Evolutionary conservation across 2,888 invertebrate genomes (phyloP), one percentile per base, ranked within the genome.

Genomic region (Deilephila porcellus): DNA sequence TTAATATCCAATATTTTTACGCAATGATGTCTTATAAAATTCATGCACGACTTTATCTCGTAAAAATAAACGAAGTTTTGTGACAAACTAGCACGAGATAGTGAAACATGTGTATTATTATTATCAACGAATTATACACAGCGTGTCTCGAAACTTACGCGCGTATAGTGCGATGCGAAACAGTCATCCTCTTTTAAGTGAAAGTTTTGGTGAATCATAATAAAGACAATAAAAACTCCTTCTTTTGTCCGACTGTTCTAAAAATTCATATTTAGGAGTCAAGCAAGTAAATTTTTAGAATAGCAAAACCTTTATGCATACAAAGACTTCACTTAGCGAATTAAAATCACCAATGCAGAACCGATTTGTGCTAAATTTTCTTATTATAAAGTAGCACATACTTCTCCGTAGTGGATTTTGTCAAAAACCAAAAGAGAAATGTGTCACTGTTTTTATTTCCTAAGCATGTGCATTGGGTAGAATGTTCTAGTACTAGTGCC

Each of bases 151-250:
- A 84, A 83, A 80, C 79, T 70, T 60, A 72, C 74, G 25, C 37
- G 34, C 73, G 73, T 67, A 45, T 70, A 72, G 45, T 74, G 72
- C 73, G 80, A 80, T 84, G 79, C 60, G 72, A 74, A 72, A 64
- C 70, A 78, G 79, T 75, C 78, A 70, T 63, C 78, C 79, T 79
- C 85, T 90, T 91, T 83, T 90, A 91, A 88, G 85, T 82, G 83
- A 88, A 89, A 88, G 84, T 86, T 84, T 82, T 75, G 82, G 80
- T 91, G 90, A 91, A 79, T 90, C 90, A 91, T 73, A 81, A 71
- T 78, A 73, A 75, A 79, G 79, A 84, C 80, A 86, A 79, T 81
- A 79, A 81, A 74, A 56, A 83, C 81, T 82, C 82, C 83, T 76
- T 77, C 74, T 78, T 83, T 85, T 87, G 82, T 87, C 77, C 34